phyloP scores from a whole-genome alignment of 2,797 vertebrate genomes.

The Coreius guichenoti region DNA sequence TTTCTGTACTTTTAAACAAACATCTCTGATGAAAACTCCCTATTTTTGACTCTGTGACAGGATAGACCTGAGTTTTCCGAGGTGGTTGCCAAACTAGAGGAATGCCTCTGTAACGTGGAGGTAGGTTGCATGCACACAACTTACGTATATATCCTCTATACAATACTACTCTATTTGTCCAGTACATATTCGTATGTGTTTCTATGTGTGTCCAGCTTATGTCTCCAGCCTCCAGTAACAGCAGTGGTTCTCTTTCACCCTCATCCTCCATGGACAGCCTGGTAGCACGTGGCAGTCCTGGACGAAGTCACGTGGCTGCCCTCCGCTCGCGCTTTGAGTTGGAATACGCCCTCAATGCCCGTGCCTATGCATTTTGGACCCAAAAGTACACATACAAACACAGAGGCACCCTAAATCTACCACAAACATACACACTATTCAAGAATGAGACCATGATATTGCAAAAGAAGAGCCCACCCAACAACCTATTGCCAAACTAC shows the following conservation, averaged over 20 bases:
- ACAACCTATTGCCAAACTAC: background rate
- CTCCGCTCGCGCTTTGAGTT: conserved; percentile 90
- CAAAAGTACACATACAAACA: conserved; percentile 77
- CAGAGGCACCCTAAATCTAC: background rate
- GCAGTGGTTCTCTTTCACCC: conserved; percentile 92
- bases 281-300: conserved; percentile 79
- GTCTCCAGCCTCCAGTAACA: conserved; percentile 94
- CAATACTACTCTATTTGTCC: background rate
- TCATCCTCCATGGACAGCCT: conserved; percentile 92
- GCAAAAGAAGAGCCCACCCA: background rate
- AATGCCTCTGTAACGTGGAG: conserved; percentile 93
- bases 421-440: background rate
- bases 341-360: conserved; percentile 89
- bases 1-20: background rate
- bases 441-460: background rate
- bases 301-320: conserved; percentile 90
- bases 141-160: background rate
- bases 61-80: conserved; percentile 95
- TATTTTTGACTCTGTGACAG: conserved; percentile 66
- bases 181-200: background rate
- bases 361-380: conserved; percentile 81
- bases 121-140: conserved; percentile 69
- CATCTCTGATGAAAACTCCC: background rate
- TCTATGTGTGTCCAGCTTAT: conserved; percentile 80
- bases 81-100: conserved; percentile 90